Evolutionary conservation across 2,888 invertebrate genomes (phyloP), one percentile per base, ranked within the genome.

Genomic region (Meiosimyza decipiens): DNA sequence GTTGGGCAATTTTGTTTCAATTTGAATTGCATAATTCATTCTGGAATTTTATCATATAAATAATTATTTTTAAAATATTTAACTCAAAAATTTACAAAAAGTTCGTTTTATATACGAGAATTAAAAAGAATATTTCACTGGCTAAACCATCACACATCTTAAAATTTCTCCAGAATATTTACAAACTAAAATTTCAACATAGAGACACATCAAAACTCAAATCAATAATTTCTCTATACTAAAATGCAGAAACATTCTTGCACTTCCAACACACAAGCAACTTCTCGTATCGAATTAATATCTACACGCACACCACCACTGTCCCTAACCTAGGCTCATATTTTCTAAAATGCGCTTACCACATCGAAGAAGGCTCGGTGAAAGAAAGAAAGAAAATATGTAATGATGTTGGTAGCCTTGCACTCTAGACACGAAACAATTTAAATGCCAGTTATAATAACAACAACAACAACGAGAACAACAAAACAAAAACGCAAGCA

Each of bases 261-360:
- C 28, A 57, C 40, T 33, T 60, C 60, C 18, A 13, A 11, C 12
- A 18, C 57, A 57, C 28, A 18, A 28, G 57, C 62, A 62, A 11
- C 47, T 22, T 40, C 13, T n/a, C 16, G 11, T 4, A 50, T n/a
- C 40, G 16, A 22, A 16, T 18, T 18, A 18, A 57, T 18, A 18
- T 7, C 16, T 18, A 57, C 33, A 13, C 16, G 15, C 65, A 28
- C 28, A 50, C 54, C 6, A 16, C 40, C 50, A 40, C 3, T 47
- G 57, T 71, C 54, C 73, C 73, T 73, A 73, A 73, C 73, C 73
- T 73, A 73, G 73, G 73, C 71, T 73, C 66, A 73, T 57, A 71
- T 73, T 50, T 50, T 65, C 40, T 55, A 28, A 47, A 68, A 67
- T 63, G 63, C 33, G 51, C 59, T 52, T 55, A 49, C 15, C n/a